Base-by-base conservation (phyloP, 2,797 vertebrate species). In the Sebastolobus altivelis region DNA sequence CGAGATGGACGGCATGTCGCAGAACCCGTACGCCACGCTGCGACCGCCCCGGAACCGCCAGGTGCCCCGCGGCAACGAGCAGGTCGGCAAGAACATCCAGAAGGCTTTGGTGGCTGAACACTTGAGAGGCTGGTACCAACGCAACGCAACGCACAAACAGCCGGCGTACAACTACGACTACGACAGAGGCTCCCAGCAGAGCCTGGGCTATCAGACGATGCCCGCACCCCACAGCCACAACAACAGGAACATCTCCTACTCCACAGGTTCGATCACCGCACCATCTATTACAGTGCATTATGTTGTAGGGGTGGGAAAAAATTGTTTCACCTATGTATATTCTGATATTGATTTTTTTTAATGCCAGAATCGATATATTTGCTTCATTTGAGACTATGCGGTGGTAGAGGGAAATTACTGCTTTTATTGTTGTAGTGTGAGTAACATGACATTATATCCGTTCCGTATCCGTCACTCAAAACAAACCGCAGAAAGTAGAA, bases 41-140 rank as follows among this genome's bases (percentile, higher is more conserved):
- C 91, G 98, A 81, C 97, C 97, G 25, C 95, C 97, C 0, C 95
- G 97, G 86, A 97, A 93, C 91, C 96, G 96, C 0, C 92, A 94
- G 0, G 91, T 90, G 80, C 38, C 93, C 81, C 2, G 93, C 72
- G 20, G 94, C 95, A 95, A 94, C 0, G 97, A 98, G 88, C 96
- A 96, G 25, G 93, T 95, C 63, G 91, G 92, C 86, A 97, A 95
- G 95, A 97, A 95, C 94, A 94, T 97, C 92, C 97, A 98, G 86
- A 99, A 96, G 91, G 97, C 97, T 62, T 87, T 98, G 88, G 98
- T 99, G 72, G 97, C 97, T 0, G 97, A 98, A 87, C 98, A 99
- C 73, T 92, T 99, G 78, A 96, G 96, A 33, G 98, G 97, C 84
- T 99, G 98, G 98, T 99, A 99, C 95, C 96, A 98, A 9, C 97